Conservation (phyloP, 2,797 vertebrate genomes). For the Lithobates sylvaticus region DNA sequence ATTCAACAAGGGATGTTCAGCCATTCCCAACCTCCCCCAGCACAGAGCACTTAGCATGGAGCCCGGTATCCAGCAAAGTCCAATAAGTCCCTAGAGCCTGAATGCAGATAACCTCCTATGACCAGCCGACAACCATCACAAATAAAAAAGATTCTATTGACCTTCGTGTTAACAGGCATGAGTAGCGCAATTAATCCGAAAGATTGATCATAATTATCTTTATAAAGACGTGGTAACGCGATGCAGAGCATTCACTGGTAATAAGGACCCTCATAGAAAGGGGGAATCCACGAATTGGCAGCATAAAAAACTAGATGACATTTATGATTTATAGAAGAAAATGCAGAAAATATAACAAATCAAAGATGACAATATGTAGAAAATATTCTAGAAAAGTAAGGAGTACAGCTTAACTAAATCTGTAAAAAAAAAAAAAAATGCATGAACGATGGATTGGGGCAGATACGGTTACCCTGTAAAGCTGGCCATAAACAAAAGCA, state of each 20-base stretch:
- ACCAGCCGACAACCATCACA: slow-evolving; percentile 6
- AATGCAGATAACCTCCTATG: not conserved
- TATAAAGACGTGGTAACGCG: not conserved
- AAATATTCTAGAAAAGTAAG: no score
- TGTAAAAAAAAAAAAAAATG: no score
- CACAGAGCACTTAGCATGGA: slow-evolving; percentile 25
- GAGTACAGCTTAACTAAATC: no score
- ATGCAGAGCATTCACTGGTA: not conserved
- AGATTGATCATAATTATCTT: not conserved
- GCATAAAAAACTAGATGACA: no score
- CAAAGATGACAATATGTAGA: no score
- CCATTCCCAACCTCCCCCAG: not conserved
- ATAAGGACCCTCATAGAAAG: no score
- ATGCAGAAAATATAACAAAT: no score
- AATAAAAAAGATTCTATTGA: not conserved
- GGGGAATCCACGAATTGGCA: no score
- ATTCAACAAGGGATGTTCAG: not conserved
- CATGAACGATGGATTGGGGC: no score
- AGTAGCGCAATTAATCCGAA: not conserved
- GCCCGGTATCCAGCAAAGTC: slow-evolving; percentile 51
- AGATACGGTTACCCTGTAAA: no score
- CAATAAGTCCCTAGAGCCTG: slow-evolving; percentile 40
- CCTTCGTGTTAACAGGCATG: not conserved
- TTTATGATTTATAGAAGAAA: no score
- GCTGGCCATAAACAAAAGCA: no score